Conservation (phyloP, 2,113 vertebrate species). For the Ptilonorhynchus violaceus region DNA sequence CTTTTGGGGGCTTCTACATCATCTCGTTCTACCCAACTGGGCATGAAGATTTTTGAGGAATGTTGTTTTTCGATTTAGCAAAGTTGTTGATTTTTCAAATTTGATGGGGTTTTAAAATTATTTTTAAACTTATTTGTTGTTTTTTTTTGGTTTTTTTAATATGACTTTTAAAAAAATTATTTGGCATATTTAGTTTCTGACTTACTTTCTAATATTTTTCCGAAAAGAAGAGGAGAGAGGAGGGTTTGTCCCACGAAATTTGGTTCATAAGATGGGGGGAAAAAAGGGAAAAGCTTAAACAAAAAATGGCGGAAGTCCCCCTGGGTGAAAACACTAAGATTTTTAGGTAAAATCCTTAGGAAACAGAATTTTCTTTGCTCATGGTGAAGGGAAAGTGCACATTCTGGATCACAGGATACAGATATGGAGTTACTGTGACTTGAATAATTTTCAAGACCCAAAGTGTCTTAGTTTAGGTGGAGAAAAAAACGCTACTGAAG, state of each 20-base stretch:
- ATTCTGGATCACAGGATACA: not conserved
- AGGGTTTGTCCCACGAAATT: not conserved
- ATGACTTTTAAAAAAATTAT: not conserved
- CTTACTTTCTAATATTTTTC: not conserved
- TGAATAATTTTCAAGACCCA: not conserved
- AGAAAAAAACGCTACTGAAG: not conserved
- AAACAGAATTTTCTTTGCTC: not conserved
- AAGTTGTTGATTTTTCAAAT: not conserved
- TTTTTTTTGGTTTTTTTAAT: not conserved
- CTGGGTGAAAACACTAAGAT: not conserved
- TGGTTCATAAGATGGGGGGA: not conserved
- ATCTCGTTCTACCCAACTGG: not conserved
- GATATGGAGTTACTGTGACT: not conserved
- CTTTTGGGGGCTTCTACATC: not conserved
- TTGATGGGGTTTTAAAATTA: not conserved
- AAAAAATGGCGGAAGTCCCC: not conserved
- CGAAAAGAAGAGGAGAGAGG: no score
- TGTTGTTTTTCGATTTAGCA: no score
- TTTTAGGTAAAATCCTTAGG: not conserved
- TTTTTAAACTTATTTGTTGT: not conserved
- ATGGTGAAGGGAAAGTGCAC: not conserved
- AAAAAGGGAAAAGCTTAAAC: not conserved
- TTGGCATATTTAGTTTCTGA: not conserved
- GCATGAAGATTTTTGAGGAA: not conserved
- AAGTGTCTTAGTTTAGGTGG: not conserved